phyloP scores from a whole-genome alignment of 2,888 invertebrate genomes.

The Dynastes maya region DNA sequence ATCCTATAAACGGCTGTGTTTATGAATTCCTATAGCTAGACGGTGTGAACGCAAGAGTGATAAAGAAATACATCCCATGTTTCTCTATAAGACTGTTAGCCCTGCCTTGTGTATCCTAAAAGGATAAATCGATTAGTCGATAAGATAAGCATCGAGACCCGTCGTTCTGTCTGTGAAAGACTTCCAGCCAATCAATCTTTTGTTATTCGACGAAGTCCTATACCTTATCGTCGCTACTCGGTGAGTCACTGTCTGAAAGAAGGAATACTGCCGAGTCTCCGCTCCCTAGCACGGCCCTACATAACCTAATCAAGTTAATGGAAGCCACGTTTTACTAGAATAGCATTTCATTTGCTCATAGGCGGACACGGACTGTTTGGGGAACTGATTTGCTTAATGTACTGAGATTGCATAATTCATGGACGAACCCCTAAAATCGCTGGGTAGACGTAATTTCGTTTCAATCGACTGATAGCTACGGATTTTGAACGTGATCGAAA shows the following conservation, averaged over 20 bases:
- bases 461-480: constrained; percentile 21
- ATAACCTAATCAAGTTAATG: constrained; percentile 62
- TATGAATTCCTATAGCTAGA: constrained; percentile 42
- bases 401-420: constrained; percentile 52
- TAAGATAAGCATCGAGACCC: constrained; percentile 44
- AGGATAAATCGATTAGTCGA: constrained; percentile 48
- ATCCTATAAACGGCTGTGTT: constrained; percentile 43
- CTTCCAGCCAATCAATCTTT: constrained; percentile 47
- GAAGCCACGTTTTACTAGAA: constrained; percentile 61
- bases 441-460: constrained; percentile 19
- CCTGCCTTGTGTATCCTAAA: constrained; percentile 31
- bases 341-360: constrained; percentile 60
- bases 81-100: constrained; percentile 8
- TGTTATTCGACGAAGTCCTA: constrained; percentile 45
- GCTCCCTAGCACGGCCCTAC: constrained; percentile 44
- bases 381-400: constrained; percentile 55
- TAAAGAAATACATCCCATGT: constrained; percentile 30
- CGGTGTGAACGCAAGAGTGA: constrained; percentile 37
- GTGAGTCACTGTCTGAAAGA: constrained; percentile 51
- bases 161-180: constrained; percentile 43
- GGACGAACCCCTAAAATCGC: constrained; percentile 23
- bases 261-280: constrained; percentile 48
- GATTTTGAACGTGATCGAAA: neutral
- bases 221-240: constrained; percentile 41
- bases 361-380: constrained; percentile 50